Conservation (phyloP, 1,140 invertebrate species). For the Asbolus verrucosus region DNA sequence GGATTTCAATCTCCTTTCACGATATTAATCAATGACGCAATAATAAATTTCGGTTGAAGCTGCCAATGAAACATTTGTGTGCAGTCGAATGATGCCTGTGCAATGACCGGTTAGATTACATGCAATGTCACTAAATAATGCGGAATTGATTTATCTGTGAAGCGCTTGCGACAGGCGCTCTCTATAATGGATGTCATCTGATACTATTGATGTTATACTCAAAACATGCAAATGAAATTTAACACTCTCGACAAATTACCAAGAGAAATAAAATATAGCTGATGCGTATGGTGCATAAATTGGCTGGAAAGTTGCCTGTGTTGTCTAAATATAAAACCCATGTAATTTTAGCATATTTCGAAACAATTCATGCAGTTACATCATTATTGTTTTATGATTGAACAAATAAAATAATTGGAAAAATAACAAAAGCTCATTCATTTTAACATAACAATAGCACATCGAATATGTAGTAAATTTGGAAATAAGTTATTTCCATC, state of each 20-base stretch:
- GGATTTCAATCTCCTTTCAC: no score
- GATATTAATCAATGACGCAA: not conserved
- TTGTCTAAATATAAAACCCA: conserved; percentile 14
- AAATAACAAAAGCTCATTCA: not conserved
- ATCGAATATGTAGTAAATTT: no score
- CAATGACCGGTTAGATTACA: conserved; percentile 37
- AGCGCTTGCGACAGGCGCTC: conserved; percentile 34
- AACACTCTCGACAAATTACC: conserved; percentile 42
- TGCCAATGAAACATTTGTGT: conserved; percentile 34
- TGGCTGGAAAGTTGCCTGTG: not conserved
- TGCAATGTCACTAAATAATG: conserved; percentile 42
- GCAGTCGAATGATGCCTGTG: conserved; percentile 30
- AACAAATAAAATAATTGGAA: conserved; percentile 17
- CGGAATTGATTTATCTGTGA: conserved; percentile 41
- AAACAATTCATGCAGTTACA: not conserved
- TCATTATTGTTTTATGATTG: conserved; percentile 6
- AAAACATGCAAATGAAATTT: conserved; percentile 46
- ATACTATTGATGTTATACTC: conserved; percentile 44
- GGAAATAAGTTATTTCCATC: no score
- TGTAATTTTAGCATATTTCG: conserved; percentile 11
- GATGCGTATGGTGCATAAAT: conserved; percentile 16
- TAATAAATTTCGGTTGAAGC: conserved; percentile 24
- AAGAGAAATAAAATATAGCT: conserved; percentile 41
- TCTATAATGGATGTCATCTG: conserved; percentile 44
- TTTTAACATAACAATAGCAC: no score